Evolutionary conservation across 1,140 invertebrate species (phyloP).

Genomic region (Paraescarpia echinospica): DNA sequence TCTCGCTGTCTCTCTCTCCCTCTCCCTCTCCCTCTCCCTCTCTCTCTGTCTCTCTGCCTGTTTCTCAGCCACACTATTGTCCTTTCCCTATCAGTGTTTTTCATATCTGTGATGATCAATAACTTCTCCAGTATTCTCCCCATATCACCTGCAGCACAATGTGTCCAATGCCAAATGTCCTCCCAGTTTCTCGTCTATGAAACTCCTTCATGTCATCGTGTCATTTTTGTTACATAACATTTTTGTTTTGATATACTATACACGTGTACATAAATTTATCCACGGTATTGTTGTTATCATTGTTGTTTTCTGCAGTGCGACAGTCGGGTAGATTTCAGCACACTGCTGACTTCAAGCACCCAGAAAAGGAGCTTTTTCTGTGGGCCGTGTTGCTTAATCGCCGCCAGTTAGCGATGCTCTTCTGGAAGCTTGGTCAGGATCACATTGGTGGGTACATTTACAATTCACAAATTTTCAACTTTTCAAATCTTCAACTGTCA

Average conservation of each 20-base stretch:
- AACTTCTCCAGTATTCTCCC: not conserved
- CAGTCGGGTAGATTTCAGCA: not conserved
- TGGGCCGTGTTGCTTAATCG: conserved; percentile 55
- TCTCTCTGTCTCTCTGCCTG: not conserved
- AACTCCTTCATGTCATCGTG: not conserved
- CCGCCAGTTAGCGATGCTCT: conserved; percentile 46
- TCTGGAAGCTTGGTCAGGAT: conserved; percentile 50
- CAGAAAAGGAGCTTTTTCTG: conserved; percentile 52
- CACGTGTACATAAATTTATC: not conserved
- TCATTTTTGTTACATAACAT: not conserved
- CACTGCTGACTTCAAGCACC: conserved; percentile 35
- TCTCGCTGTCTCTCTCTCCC: not conserved
- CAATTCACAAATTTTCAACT: not conserved
- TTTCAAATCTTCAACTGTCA: not conserved
- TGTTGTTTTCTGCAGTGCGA: not conserved
- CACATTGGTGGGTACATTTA: conserved; percentile 41
- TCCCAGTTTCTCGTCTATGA: not conserved
- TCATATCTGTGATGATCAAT: not conserved
- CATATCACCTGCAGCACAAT: not conserved
- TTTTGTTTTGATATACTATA: not conserved
- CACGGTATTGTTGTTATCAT: not conserved
- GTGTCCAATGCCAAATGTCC: not conserved
- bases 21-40: not conserved
- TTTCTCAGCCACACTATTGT: not conserved
- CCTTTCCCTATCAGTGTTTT: not conserved